Evolutionary conservation across 1,140 invertebrate species (phyloP), one percentile per base, ranked within the genome.

Genomic region (Portunus trituberculatus): DNA sequence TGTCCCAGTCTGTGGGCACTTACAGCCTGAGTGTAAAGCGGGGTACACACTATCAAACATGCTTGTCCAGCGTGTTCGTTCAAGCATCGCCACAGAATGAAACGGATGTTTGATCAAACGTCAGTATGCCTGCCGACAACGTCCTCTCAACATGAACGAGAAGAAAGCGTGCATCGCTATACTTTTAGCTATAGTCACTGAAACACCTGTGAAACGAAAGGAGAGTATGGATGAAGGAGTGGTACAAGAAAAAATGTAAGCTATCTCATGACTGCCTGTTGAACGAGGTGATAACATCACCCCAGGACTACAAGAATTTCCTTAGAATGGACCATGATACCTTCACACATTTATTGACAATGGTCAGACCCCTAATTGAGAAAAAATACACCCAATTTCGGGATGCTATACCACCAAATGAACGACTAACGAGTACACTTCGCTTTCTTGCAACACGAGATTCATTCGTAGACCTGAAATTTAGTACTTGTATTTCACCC

Each of bases 201-300:
- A 88, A 4, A 29, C 16, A 4, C 87, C 87, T 29, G 67, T n/a
- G 46, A 4, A 91, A 91, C 12, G 67, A 52, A 48, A 91, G 8
- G n/a, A 91, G 29, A 32, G 12, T 91, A 14, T 91, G 90, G 90
- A 91, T 91, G 90, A 91, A 91, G 32, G 28, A 48, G 52, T 91
- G 46, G 90, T 31, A 25, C 39, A 91, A 67, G 84, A 28, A 25
- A 31, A 76, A 25, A 76, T 25, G 10, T 25, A 76, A 76, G 84
- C 28, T 29, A 12, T 29, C 84, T 86, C 84, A 20, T 86, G 29
- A 86, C 20, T 12, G 20, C 84, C 84, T 29, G 10, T 10, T 86
- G 31, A 20, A 86, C 8, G 14, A 86, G 14, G 20, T 20, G 28
- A n/a, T 8, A 28, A 20, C 8, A 86, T 29, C 31, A 29, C 84